phyloP scores from a whole-genome alignment of 2,113 vertebrate species.

The Bagarius yarrelli region DNA sequence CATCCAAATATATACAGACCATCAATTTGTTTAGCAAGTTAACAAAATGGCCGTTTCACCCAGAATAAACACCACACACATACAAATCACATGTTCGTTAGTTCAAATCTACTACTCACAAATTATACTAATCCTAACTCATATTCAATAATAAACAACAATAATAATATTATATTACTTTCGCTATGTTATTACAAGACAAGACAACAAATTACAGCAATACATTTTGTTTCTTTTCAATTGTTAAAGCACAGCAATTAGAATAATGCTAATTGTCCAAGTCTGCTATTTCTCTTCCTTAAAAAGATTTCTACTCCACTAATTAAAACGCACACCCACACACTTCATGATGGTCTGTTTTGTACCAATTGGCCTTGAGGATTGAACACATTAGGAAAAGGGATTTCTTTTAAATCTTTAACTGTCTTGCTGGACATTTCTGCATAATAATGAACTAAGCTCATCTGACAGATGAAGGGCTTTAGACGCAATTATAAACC shows the following conservation, averaged over 20 bases:
- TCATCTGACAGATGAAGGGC: background rate
- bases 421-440: background rate
- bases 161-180: constrained; percentile 2
- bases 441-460: background rate
- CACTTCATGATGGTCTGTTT: background rate
- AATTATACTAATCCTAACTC: background rate
- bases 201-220: constrained; percentile 60
- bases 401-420: background rate
- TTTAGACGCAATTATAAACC: background rate
- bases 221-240: constrained; percentile 62
- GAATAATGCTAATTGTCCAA: constrained; percentile 64
- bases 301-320: constrained; percentile 52
- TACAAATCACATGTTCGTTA: background rate
- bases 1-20: background rate
- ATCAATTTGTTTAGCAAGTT: background rate
- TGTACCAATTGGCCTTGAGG: background rate
- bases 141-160: constrained; percentile 6
- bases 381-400: background rate
- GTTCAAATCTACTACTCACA: background rate
- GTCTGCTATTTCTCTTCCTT: constrained; percentile 59
- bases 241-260: constrained; percentile 65
- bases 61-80: background rate
- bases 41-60: background rate
- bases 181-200: constrained; percentile 34
- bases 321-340: constrained; percentile 54